Evolutionary conservation across 1,140 invertebrate genomes (phyloP), one percentile per base, ranked within the genome.

Genomic region (Aphelinus certus): DNA sequence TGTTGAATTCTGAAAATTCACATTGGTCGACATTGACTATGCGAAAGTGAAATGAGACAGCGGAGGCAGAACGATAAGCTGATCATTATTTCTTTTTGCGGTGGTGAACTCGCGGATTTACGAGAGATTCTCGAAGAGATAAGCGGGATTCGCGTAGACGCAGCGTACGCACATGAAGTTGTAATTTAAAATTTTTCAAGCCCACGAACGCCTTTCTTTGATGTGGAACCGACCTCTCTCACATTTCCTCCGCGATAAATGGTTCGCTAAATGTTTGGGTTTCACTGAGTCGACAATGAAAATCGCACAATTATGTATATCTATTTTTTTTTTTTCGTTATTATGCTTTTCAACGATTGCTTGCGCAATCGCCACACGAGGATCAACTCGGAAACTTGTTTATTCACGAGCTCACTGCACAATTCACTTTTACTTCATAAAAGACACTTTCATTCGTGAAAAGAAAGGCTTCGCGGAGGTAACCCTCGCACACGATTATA

Each of bases 341-440:
- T 26, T 26, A 26, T 26, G 26, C 26, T 26, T 26, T 26, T 26
- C 26, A 26, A 26, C 26, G 26, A 26, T 26, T 26, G 26, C 26
- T 26, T 26, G 26, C 26, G 26, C 26, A 26, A 26, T 26, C 26
- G 26, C 26, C 26, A 26, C 26, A 26, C 26, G 26, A 26, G 26
- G 26, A 26, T 26, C 26, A 26, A 26, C 26, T 26, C 26, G 26
- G 26, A 26, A 26, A 26, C 26, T 26, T 26, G 26, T n/a, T 53
- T 53, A 67, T 67, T 56, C 53, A 60, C 49, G 56, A 49, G 58
- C 58, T 49, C 58, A 4, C 57, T 64, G 63, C 45, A 42, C 61
- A 64, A 71, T 26, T 53, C 42, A 45, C n/a, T 63, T 64, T 71
- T 71, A 51, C 48, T 49, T 64, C 61, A 6, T 55, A 47, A 71